Percentiles rank a stretch among this genome's conserved stretches.
phyloP scores from a whole-genome alignment of 1,140 invertebrate species.

The Leptonema lineaticorne region DNA sequence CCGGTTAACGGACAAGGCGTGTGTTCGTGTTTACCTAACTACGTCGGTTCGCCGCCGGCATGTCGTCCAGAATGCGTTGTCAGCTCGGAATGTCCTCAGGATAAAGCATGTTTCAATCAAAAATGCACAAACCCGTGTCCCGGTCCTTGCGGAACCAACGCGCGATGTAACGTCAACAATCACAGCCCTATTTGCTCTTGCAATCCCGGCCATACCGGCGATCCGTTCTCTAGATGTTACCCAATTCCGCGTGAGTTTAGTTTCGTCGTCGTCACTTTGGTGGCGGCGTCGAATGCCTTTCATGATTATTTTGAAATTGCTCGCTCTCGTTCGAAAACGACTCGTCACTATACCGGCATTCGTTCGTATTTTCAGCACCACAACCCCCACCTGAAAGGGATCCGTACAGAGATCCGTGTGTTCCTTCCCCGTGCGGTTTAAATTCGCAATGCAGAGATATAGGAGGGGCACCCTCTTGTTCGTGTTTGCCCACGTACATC shows the following conservation, averaged over 20 bases:
- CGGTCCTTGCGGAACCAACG: slow-evolving; percentile 71
- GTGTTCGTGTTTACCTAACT: slow-evolving; percentile 75
- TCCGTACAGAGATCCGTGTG: slow-evolving; percentile 58
- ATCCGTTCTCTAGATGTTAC: slow-evolving; percentile 67
- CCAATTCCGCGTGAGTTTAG: slow-evolving; percentile 56
- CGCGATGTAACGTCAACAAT: slow-evolving; percentile 71
- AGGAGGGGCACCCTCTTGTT: slow-evolving; percentile 59
- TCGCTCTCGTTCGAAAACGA: background rate
- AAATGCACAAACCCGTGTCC: slow-evolving; percentile 72
- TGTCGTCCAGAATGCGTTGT: slow-evolving; percentile 71
- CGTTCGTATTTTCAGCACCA: slow-evolving; percentile 50
- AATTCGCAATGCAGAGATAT: slow-evolving; percentile 63
- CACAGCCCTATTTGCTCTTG: slow-evolving; percentile 76
- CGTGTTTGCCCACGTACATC: slow-evolving; percentile 61
- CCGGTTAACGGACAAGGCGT: slow-evolving; percentile 66
- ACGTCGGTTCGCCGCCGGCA: slow-evolving; percentile 66
- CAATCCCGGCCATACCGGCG: slow-evolving; percentile 65
- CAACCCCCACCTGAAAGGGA: slow-evolving; percentile 45
- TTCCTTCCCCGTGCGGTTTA: slow-evolving; percentile 66
- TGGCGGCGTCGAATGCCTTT: slow-evolving; percentile 44
- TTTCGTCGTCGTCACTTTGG: slow-evolving; percentile 56
- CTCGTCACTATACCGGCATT: too few relatives aligned
- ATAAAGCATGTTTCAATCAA: slow-evolving; percentile 69
- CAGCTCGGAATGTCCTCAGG: slow-evolving; percentile 70
- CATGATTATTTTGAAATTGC: slow-evolving; percentile 46